Base-by-base conservation (phyloP, 2,113 vertebrate genomes). In the Phyllopteryx taeniolatus region DNA sequence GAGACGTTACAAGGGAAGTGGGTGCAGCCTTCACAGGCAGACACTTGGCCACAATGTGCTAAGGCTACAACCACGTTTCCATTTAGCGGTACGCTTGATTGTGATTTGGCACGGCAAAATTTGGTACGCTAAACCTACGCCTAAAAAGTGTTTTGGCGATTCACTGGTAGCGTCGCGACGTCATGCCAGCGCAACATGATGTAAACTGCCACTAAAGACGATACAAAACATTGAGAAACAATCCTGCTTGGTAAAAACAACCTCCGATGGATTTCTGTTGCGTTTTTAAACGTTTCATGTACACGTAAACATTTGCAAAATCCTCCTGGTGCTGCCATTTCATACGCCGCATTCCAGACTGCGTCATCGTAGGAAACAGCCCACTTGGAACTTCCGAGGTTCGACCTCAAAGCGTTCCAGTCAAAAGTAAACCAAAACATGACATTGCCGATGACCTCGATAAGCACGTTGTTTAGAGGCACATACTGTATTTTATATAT, bases 1-100 rank as follows among this genome's bases (percentile, higher is more conserved):
- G 51, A 68, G 68, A 77, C 77, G 75, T 70, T 19, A 47, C 51
- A 62, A 47, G 65, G 71, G 67, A 73, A 79, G 53, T 39, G 27
- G n/a, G 31, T 57, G 65, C n/a, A 68, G 43, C 47, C 53, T 42
- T 74, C n/a, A 46, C 53, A 75, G 33, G 59, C 59, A 8, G 35
- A 39, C 15, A 7, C 15, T 20, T 17, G 15, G 31, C 14, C 15
- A 15, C 3, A n/a, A 11, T 63, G 19, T n/a, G 33, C 14, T 61
- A 17, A n/a, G 2, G 3, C 56, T 17, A 35, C 9, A n/a, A 1
- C 9, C 20, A 2, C 7, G 19, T 59, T 13, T 59, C 10, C 10
- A 60, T 6, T 57, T 8, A 27, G 10, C 2, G 31, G 27, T 33
- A 33, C 31, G 17, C 5, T 20, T 5, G 0, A 0, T 14, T 44